Base-by-base conservation (phyloP, 2,888 invertebrate species). In the Chrysolina americana region DNA sequence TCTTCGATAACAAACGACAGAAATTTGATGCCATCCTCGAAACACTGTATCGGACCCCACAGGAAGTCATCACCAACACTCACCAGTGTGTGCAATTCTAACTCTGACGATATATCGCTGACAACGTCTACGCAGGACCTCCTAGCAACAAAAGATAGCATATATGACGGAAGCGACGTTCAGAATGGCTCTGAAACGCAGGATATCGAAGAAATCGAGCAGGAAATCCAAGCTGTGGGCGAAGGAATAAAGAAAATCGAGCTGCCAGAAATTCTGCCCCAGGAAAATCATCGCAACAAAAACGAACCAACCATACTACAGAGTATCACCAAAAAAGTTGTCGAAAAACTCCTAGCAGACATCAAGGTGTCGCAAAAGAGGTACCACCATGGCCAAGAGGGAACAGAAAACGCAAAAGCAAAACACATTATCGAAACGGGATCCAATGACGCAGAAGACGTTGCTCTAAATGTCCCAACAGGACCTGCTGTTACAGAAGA, bases 71-170 rank as follows among this genome's bases (percentile, higher is more conserved):
- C 41, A 41, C 63, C 19, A 70, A 13, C 44, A 28, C 21, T 41
- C 50, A 62, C 48, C 36, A 69, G 63, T 59, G 41, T 69, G 5
- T 59, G 47, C 23, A 56, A 69, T 36, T 17, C 70, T n/a, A 44
- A 47, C 8, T 41, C 66, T 21, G 66, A 66, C 17, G 53, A 48
- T 28, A 28, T 66, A n/a, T 66, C 66, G 11, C 28, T 66, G 0
- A 66, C 66, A 17, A 50, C 48, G 2, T 66, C 66, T 36, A 50
- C 66, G 11, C 36, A 48, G 50, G 17, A 66, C 28, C 41, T 59
- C 5, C 36, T 59, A 17, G 59, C 28, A 28, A 23, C 59, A 10
- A 59, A 15, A 59, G 36, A 59, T 36, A 59, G 59, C 10, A 28
- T 36, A 3, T 28, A 28, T 59, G 59, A 36, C 28, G 59, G 15